Percentiles rank a stretch among this genome's conserved stretches.
Conservation (phyloP, 2,888 invertebrate species). For the Rhopalosiphum nymphaeae region DNA sequence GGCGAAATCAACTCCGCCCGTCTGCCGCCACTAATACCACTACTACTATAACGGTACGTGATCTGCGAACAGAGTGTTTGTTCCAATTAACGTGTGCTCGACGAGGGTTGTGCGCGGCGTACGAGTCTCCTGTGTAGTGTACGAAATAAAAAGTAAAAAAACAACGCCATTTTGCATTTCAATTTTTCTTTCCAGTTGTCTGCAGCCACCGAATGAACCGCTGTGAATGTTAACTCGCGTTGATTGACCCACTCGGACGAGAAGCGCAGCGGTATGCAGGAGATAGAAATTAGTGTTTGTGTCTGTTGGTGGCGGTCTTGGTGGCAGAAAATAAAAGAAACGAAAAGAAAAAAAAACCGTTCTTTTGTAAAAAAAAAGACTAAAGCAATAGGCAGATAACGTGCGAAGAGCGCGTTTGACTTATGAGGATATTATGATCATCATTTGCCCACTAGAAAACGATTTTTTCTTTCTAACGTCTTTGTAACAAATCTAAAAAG, state of each 20-base stretch:
- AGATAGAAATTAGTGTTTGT: background rate
- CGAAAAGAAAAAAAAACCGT: background rate
- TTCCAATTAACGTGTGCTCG: slow-evolving; percentile 53
- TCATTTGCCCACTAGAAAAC: background rate
- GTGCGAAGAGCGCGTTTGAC: background rate
- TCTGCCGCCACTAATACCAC: background rate
- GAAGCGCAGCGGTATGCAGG: background rate
- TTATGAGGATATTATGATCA: background rate
- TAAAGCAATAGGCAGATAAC: slow-evolving; percentile 17
- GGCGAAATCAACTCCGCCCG: slow-evolving; percentile 37
- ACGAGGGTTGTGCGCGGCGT: background rate
- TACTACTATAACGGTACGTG: slow-evolving; percentile 38
- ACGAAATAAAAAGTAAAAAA: slow-evolving; percentile 28
- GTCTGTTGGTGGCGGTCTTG: background rate
- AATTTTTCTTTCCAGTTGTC: slow-evolving; percentile 23
- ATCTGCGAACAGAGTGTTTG: slow-evolving; percentile 49
- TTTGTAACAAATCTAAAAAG: background rate
- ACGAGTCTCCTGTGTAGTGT: background rate
- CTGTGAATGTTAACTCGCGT: slow-evolving; percentile 22
- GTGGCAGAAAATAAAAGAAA: background rate
- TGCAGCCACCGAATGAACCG: background rate
- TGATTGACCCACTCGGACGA: slow-evolving; percentile 28
- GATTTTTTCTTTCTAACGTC: background rate
- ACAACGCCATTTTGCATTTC: slow-evolving; percentile 43
- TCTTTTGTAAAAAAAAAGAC: background rate